Base-by-base conservation (phyloP, 2,888 invertebrate species). In the Autographa pulchrina region DNA sequence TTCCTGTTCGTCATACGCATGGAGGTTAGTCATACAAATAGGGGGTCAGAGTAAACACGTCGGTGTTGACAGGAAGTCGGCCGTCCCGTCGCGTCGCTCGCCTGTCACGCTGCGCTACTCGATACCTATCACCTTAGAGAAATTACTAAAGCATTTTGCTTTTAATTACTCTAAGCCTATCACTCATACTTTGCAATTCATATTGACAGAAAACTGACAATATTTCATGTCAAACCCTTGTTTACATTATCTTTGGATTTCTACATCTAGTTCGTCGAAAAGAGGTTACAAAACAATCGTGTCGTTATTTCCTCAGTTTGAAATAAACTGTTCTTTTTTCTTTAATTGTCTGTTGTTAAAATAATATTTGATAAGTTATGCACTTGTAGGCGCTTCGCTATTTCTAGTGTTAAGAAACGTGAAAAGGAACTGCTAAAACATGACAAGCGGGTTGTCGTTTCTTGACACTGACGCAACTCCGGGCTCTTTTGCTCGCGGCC, bases 171-270 rank as follows among this genome's bases (percentile, higher is more conserved):
- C n/a, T n/a, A n/a, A n/a, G n/a, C n/a, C n/a, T n/a, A n/a, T 84
- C 79, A 77, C 81, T 82, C 86, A 79, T 81, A 82, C 76, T 81
- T 80, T 72, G 68, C 79, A 76, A 76, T 77, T 67, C 67, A 76
- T 77, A 74, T 70, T 80, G 81, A 80, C 79, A 74, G 74, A 81
- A 81, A 82, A 81, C 79, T 80, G 80, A 65, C 79, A 73, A 78
- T 83, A 80, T 82, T 82, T 84, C 83, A 80, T 77, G 80, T 80
- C 83, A 79, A 43, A 65, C 72, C 72, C 78, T 73, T 72, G 75
- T 79, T 80, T 75, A 66, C 77, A 62, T 72, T 79, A 81, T 81
- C 75, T 66, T 58, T 64, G 68, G 70, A 52, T 72, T 80, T 78
- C 72, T 76, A 68, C 61, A 76, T 59, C 77, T 80, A 80, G 72